These are phyloP conservation scores for Scaptodrosophila lebanonensis DNA, from an alignment of 1,140 invertebrate genomes.

Conservation along the genomic window DNA sequence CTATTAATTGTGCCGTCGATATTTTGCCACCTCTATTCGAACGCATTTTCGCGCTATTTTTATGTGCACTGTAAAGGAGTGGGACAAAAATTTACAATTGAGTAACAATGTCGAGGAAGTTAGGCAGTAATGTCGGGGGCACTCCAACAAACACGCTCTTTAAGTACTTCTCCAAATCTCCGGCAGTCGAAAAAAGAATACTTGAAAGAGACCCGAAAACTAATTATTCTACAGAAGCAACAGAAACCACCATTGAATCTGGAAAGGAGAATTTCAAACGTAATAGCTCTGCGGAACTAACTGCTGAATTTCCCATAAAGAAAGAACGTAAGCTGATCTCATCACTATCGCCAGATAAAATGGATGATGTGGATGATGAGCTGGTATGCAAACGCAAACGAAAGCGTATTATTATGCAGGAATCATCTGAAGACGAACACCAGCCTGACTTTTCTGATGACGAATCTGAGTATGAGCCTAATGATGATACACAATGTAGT, in stretches of 20 bases:
- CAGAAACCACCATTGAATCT: constrained; percentile 22
- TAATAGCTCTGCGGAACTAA: constrained; percentile 24
- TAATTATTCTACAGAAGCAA: no score
- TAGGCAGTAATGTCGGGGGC: constrained; percentile 56
- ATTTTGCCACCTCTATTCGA: no score
- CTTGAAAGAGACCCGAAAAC: constrained; percentile 54
- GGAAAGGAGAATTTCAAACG: constrained; percentile 47
- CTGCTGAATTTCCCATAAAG: no score
- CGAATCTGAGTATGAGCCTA: constrained; percentile 49
- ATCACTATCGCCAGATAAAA: constrained; percentile 12
- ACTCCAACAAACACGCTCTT: constrained; percentile 79
- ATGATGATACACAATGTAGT: constrained; percentile 49
- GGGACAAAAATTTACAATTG: no score
- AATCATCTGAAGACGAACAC: constrained; percentile 69
- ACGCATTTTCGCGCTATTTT: no score
- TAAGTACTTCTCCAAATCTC: constrained; percentile 80
- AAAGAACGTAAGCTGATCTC: constrained; percentile 14
- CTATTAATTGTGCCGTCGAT: no score
- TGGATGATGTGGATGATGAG: constrained; percentile 75
- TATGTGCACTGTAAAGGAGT: no score
- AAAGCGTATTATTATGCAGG: constrained; percentile 77
- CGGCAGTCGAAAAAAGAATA: constrained; percentile 77
- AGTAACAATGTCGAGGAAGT: constrained; percentile 60
- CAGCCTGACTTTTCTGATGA: constrained; percentile 58
- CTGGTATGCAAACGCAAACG: constrained; percentile 60